Evolutionary conservation across 1,140 invertebrate genomes (phyloP).

Genomic region (Atta colombica): DNA sequence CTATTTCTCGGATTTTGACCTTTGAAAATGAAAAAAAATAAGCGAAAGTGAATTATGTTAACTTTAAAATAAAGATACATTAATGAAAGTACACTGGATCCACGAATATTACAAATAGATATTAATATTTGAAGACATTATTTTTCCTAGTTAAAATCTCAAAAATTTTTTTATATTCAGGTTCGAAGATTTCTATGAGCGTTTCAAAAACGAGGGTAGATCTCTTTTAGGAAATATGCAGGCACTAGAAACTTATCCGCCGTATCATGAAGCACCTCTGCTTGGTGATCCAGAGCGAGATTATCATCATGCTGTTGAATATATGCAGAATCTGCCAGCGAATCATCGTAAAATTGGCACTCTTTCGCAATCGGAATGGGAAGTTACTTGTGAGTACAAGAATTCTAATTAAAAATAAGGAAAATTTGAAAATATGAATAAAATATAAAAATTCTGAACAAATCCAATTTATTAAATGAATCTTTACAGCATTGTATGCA

Average conservation of each 20-base stretch:
- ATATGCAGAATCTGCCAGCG: slow-evolving; percentile 85
- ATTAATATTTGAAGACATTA: too few relatives aligned
- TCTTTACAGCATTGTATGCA: slow-evolving; percentile 93
- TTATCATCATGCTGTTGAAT: slow-evolving; percentile 91
- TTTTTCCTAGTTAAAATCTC: not conserved
- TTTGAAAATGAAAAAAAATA: too few relatives aligned
- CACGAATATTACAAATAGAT: too few relatives aligned
- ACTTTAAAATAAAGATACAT: too few relatives aligned
- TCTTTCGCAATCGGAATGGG: slow-evolving; percentile 96
- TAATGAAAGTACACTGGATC: too few relatives aligned
- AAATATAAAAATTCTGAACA: slow-evolving; percentile 10
- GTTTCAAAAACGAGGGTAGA: slow-evolving; percentile 86
- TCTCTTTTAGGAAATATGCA: slow-evolving; percentile 89
- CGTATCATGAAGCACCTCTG: slow-evolving; percentile 87
- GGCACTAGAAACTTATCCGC: slow-evolving; percentile 89
- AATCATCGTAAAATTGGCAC: slow-evolving; percentile 90
- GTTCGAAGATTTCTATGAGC: slow-evolving; percentile 94
- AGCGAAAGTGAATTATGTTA: too few relatives aligned
- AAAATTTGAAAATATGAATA: slow-evolving; percentile 2
- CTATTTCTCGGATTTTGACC: too few relatives aligned
- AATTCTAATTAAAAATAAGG: slow-evolving; percentile 42
- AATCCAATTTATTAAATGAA: slow-evolving; percentile 26
- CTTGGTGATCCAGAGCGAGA: slow-evolving; percentile 88
- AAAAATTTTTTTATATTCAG: slow-evolving; percentile 86
- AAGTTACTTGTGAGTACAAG: slow-evolving; percentile 93